phyloP scores from a whole-genome alignment of 2,113 vertebrate genomes.

The Brachirus orientalis region DNA sequence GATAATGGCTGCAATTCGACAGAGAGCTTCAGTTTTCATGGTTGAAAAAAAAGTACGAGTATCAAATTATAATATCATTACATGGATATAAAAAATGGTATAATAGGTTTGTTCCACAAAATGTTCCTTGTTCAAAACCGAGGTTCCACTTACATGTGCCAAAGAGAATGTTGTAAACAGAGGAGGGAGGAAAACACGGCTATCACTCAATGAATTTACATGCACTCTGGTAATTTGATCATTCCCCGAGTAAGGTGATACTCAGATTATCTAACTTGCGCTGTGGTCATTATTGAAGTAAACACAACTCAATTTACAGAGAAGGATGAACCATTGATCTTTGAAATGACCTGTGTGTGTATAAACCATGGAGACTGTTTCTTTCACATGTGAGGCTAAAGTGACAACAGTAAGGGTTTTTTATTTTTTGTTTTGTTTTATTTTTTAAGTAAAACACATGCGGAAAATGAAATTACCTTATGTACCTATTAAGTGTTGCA shows the following conservation, averaged over 20 bases:
- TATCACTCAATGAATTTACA: conserved; percentile 31
- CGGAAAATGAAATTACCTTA: background rate
- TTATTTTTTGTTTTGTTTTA: no score
- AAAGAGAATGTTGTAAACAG: conserved; percentile 8
- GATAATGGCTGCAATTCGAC: background rate
- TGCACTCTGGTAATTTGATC: conserved; percentile 54
- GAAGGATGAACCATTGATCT: conserved; percentile 32
- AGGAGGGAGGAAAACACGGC: conserved; percentile 11
- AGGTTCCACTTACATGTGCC: background rate
- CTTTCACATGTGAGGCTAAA: background rate
- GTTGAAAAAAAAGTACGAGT: background rate
- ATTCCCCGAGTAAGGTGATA: conserved; percentile 51
- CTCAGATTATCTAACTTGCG: conserved; percentile 50
- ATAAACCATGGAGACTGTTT: background rate
- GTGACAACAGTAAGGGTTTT: background rate
- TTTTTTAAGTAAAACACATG: background rate
- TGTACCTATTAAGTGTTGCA: background rate
- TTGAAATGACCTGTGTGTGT: conserved; percentile 10
- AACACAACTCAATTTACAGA: conserved; percentile 41
- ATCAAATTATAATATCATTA: no score
- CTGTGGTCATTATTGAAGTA: conserved; percentile 37
- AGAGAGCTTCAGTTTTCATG: background rate
- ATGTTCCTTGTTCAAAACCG: background rate
- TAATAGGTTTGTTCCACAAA: background rate
- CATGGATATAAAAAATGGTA: background rate